Conservation (phyloP, 2,888 invertebrate species). For the Eristalinus sepulchralis region DNA sequence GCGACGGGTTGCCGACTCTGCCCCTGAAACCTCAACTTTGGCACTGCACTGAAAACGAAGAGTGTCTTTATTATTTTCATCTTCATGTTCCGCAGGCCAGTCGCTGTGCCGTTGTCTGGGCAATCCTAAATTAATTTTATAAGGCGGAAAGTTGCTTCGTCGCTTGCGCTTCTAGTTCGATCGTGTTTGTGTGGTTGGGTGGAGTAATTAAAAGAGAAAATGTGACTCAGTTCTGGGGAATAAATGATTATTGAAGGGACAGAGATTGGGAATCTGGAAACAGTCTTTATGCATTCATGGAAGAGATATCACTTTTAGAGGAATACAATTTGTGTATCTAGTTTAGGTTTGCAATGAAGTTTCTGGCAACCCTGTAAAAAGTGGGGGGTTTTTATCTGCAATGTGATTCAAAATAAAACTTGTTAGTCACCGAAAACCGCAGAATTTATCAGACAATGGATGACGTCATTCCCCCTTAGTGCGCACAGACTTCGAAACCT, state of each 20-base stretch:
- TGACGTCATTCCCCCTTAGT: neutral
- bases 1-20: conserved; percentile 17
- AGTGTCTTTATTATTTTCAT: neutral
- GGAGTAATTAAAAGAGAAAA: neutral
- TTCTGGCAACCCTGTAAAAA: neutral
- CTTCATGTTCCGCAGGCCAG: neutral
- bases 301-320: no score
- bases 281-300: no score
- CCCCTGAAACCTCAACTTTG: conserved; percentile 6
- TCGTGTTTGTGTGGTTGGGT: neutral
- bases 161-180: conserved; percentile 9
- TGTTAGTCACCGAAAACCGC: neutral
- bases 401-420: neutral
- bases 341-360: neutral
- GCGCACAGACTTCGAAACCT: neutral
- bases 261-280: neutral
- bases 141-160: conserved; percentile 19
- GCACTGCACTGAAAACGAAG: neutral
- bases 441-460: neutral
- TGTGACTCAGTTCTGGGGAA: neutral
- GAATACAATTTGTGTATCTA: no score
- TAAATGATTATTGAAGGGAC: neutral
- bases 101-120: neutral
- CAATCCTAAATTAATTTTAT: conserved; percentile 15
- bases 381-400: neutral